phyloP scores from a whole-genome alignment of 2,113 vertebrate species.

The Lycocorax pyrrhopterus region DNA sequence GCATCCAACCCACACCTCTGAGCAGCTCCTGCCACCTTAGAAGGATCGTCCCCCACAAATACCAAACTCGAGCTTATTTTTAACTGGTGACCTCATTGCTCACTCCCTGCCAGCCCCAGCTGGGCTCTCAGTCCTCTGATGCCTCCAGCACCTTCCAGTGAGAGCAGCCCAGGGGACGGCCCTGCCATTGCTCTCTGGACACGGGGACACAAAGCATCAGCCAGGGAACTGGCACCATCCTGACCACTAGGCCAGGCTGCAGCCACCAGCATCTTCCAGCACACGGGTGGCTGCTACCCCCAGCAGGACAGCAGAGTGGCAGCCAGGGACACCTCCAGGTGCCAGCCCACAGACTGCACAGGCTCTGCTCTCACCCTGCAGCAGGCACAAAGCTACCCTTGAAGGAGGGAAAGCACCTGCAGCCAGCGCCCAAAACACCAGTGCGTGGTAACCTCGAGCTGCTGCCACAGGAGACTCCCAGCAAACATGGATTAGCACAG shows the following conservation, averaged over 20 bases:
- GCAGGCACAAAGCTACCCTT: background rate
- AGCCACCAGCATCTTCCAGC: background rate
- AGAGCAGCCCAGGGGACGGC: background rate
- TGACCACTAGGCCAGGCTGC: background rate
- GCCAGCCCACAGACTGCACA: background rate
- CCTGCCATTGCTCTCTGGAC: background rate
- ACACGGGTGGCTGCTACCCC: background rate
- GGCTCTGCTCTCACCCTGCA: background rate
- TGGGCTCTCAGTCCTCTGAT: background rate
- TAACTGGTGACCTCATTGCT: background rate
- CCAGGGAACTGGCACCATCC: background rate
- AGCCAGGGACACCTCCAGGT: background rate
- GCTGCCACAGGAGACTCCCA: background rate
- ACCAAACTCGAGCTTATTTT: background rate
- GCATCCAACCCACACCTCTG: background rate
- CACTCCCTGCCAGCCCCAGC: background rate
- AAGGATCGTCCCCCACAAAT: background rate
- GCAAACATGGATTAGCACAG: background rate
- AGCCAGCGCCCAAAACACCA: background rate
- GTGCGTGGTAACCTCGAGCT: accelerated
- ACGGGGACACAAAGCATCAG: background rate
- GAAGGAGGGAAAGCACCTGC: background rate
- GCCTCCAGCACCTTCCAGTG: background rate
- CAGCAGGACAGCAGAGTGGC: background rate
- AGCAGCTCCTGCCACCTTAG: background rate